Percentiles rank a stretch among this genome's conserved stretches.
These are phyloP conservation scores for Drosophila kambysellisi DNA, from an alignment of 2,888 invertebrate genomes.

Conservation along the genomic window DNA sequence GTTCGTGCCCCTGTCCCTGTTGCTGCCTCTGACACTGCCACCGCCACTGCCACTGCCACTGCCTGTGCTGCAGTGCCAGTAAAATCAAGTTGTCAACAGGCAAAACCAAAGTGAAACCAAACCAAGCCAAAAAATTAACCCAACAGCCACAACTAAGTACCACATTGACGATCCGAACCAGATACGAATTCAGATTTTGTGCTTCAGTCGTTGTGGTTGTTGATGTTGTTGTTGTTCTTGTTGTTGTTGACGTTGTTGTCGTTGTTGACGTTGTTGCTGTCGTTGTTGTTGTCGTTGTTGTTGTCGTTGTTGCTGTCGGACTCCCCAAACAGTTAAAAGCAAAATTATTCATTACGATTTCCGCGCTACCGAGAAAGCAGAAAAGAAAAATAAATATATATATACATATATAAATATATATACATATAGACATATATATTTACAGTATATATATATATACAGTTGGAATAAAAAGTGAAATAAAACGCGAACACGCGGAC, in stretches of 20 bases:
- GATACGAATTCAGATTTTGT: constrained; percentile 55
- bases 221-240: neutral
- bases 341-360: constrained; percentile 80
- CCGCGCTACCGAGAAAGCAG: constrained; percentile 59
- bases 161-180: constrained; percentile 58
- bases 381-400: constrained; percentile 10
- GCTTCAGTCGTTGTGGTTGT: constrained; percentile 9
- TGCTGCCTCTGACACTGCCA: neutral
- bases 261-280: neutral
- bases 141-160: constrained; percentile 34
- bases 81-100: constrained; percentile 49
- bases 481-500: constrained; percentile 47
- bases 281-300: neutral
- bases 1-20: neutral
- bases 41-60: constrained; percentile 18
- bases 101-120: constrained; percentile 32
- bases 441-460: neutral
- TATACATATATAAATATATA: neutral
- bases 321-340: constrained; percentile 66
- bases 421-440: neutral
- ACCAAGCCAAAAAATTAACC: constrained; percentile 60
- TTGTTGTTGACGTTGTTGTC: neutral
- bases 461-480: constrained; percentile 23
- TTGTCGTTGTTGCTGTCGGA: constrained; percentile 12
- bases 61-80: constrained; percentile 12